A percentile compares a stretch with the other conserved stretches of the same genome.
phyloP scores from a whole-genome alignment of 2,888 invertebrate genomes.

The Sisyra nigra region DNA sequence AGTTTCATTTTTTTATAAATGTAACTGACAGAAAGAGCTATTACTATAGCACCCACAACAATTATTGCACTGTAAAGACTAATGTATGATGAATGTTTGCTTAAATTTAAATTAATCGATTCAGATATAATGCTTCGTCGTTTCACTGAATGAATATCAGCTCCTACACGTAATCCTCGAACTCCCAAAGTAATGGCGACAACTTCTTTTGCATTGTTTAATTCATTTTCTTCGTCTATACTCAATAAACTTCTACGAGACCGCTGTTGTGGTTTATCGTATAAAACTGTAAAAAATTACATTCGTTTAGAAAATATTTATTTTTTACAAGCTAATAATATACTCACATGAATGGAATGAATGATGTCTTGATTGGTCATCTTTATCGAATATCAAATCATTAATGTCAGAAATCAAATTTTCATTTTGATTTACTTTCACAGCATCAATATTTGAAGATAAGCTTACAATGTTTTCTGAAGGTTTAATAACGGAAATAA shows the following conservation, averaged over 20 bases:
- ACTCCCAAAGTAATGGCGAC: constrained; percentile 16
- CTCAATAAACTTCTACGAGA: constrained; percentile 20
- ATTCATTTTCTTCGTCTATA: constrained; percentile 10
- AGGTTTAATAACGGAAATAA: constrained; percentile 18
- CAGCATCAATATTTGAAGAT: background rate
- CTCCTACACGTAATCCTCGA: constrained; percentile 12
- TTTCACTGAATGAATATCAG: background rate
- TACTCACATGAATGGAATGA: constrained; percentile 22
- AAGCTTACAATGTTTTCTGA: constrained; percentile 20
- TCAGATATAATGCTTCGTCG: constrained; percentile 2
- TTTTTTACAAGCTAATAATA: background rate
- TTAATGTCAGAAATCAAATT: constrained; percentile 10
- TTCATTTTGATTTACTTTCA: constrained; percentile 21
- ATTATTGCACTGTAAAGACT: background rate
- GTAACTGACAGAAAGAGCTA: background rate
- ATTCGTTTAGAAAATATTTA: constrained; percentile 4
- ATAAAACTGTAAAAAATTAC: constrained; percentile 25
- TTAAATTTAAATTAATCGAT: background rate
- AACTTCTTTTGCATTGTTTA: constrained; percentile 11
- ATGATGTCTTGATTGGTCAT: constrained; percentile 19
- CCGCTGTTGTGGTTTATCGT: constrained; percentile 27
- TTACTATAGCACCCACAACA: background rate
- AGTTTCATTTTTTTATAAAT: too few relatives aligned
- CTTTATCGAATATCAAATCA: constrained; percentile 17
- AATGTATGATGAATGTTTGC: background rate